Conservation (phyloP, 37 sponge, comb jelly and placozoan genomes). For the Oscarella lobularis region DNA sequence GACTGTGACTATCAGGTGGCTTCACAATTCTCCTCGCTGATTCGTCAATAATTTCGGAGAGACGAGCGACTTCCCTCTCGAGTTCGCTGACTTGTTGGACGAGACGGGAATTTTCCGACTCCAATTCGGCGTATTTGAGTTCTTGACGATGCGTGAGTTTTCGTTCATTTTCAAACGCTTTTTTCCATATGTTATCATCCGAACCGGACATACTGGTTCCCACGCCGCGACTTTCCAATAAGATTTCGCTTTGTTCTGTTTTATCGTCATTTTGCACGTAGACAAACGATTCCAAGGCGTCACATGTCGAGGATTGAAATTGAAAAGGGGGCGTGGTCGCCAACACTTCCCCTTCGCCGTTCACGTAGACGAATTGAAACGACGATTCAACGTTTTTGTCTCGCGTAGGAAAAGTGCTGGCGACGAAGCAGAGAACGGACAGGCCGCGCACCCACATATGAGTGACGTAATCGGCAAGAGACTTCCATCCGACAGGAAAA, state of each 20-base stretch:
- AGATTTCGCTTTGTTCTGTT: background rate
- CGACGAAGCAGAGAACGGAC: background rate
- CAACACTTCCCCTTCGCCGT: background rate
- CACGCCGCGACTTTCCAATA: background rate
- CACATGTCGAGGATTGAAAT: background rate
- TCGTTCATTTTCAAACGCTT: background rate
- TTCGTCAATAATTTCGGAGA: background rate
- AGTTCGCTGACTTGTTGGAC: background rate
- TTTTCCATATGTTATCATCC: background rate
- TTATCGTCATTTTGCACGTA: background rate
- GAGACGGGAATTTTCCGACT: background rate
- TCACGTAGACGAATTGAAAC: background rate
- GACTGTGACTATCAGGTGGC: too few species aligned
- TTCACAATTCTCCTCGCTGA: too few species aligned
- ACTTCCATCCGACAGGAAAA: background rate
- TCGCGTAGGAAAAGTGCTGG: background rate
- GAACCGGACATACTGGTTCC: background rate
- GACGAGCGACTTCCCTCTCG: background rate
- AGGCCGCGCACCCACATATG: background rate
- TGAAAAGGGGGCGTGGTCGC: background rate
- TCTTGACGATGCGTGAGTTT: background rate
- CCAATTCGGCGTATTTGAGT: background rate
- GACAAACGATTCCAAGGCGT: background rate
- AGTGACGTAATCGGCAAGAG: background rate
- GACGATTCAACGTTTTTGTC: too few species aligned